Conservation (phyloP, 2,113 vertebrate genomes). For the Peromyscus leucopus region DNA sequence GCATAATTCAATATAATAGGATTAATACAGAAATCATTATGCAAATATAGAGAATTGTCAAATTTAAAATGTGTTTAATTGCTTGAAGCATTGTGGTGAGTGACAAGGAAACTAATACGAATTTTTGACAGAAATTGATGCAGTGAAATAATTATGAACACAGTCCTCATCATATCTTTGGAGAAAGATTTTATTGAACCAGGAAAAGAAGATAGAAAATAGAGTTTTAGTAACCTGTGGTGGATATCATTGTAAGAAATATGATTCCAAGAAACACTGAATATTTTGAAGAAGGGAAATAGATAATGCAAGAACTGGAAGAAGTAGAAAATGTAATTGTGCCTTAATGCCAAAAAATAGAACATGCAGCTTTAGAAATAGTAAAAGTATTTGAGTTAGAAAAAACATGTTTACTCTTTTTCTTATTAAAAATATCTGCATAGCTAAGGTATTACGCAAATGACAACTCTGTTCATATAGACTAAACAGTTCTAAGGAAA, state of each 20-base stretch:
- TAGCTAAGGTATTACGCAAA: neutral
- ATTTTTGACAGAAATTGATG: neutral
- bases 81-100: neutral
- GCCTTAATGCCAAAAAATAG: neutral
- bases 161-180: neutral
- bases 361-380: neutral
- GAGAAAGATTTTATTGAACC: neutral
- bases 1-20: neutral
- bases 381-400: neutral
- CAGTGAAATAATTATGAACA: neutral
- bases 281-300: neutral
- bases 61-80: slow-evolving; percentile 15
- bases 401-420: neutral
- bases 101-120: neutral
- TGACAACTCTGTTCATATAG: neutral
- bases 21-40: neutral
- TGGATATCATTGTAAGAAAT: neutral
- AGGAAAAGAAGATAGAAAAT: neutral
- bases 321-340: neutral
- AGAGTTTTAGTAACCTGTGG: neutral
- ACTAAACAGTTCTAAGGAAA: neutral
- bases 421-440: neutral
- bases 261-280: neutral
- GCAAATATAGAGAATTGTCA: neutral
- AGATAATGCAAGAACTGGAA: neutral